phyloP scores from a whole-genome alignment of 2,797 vertebrate species.

The Pseudocheirus occidentalis region DNA sequence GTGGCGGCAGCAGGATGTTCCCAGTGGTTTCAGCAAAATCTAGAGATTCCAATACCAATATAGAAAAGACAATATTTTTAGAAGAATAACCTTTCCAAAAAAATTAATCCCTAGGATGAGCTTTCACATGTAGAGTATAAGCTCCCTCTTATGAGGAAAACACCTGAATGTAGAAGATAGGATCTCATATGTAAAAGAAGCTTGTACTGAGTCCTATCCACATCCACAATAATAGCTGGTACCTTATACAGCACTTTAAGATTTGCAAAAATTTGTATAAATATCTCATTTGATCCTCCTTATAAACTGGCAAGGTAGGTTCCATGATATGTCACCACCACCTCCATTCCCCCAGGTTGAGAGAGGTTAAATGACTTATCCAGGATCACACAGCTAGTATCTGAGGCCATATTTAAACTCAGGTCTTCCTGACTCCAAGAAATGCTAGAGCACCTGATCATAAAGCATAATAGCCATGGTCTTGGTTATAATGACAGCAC shows the following conservation, averaged over 20 bases:
- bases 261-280: not conserved
- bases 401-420: not conserved
- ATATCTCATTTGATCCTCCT: not conserved
- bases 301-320: not conserved
- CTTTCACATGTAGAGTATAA: not conserved
- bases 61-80: not conserved
- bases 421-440: not conserved
- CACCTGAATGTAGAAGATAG: not conserved
- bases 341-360: not conserved
- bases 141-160: not conserved
- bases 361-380: not conserved
- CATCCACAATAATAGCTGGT: not conserved
- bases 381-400: not conserved
- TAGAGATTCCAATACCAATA: not conserved
- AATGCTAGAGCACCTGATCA: not conserved
- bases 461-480: not conserved
- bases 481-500: not conserved
- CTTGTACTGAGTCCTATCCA: not conserved
- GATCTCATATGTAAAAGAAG: not conserved
- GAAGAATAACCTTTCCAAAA: not conserved
- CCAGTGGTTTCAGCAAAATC: not conserved
- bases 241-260: not conserved
- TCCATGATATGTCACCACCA: not conserved
- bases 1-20: not conserved
- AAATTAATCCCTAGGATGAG: not conserved